Conservation (phyloP, 2,113 vertebrate genomes). For the zebrafish (Danio rerio) region DNA sequence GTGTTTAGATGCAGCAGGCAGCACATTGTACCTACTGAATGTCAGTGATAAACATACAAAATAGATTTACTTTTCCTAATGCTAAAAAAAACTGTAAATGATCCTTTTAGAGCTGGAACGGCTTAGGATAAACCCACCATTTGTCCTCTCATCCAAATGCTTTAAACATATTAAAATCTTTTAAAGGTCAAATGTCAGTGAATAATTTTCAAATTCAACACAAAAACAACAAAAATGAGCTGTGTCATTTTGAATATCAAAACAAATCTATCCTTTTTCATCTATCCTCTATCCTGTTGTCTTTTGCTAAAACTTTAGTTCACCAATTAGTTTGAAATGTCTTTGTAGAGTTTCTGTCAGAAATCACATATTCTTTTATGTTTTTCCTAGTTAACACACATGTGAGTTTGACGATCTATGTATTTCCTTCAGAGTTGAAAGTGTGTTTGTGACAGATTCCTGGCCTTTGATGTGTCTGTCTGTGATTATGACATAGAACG, state of each 20-base stretch:
- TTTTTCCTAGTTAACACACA: conserved; percentile 1
- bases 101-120: background rate
- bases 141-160: background rate
- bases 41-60: background rate
- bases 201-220: background rate
- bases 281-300: background rate
- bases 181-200: background rate
- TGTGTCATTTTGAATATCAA: background rate
- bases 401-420: background rate
- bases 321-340: conserved; percentile 2
- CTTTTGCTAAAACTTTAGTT: background rate
- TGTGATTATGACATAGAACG: background rate
- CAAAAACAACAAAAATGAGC: background rate
- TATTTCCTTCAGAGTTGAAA: conserved; percentile 7
- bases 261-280: no score
- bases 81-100: background rate
- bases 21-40: background rate
- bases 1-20: background rate
- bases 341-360: conserved; percentile 12
- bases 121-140: background rate
- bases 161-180: background rate
- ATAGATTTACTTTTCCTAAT: background rate
- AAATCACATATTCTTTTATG: background rate
- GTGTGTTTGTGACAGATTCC: background rate
- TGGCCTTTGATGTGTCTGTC: background rate